Evolutionary conservation across 1,140 invertebrate species (phyloP), one percentile per base, ranked within the genome.

Genomic region (Microplitis mediator): DNA sequence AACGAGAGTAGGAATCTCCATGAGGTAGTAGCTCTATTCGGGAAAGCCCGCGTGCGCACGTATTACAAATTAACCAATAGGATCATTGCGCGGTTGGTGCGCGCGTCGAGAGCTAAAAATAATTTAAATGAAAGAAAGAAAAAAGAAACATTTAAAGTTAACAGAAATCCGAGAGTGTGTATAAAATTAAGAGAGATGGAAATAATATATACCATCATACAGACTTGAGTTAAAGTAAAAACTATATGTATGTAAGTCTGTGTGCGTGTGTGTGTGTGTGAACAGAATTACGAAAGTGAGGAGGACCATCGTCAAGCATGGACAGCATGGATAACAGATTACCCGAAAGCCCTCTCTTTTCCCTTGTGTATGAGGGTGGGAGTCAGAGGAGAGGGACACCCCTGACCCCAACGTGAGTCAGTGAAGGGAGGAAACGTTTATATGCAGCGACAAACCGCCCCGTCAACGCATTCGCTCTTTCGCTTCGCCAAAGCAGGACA

Each of bases 371-470:
- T 71, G 50, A 23, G 39, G 14, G 78, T 77, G 79, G 75, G 74
- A 66, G 71, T 16, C 16, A n/a, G 52, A 62, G 78, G 78, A 83
- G 83, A 83, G 84, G 86, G 84, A 83, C 85, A 87, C 85, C 85
- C 84, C 84, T 85, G 84, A 87, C 85, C 85, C 82, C 80, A 80
- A 76, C 78, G 70, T 68, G 71, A 78, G 77, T 76, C 80, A 79
- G 86, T 87, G 86, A 87, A 87, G 86, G 86, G 86, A 87, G 85
- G 85, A 80, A 85, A 85, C 85, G 85, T 86, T 87, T 87, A 87
- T 86, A 87, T 84, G 84, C 84, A 75, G 77, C 80, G 74, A 75
- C 82, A 82, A 86, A 82, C 81, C 82, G 86, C 85, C 85, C 86
- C 76, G 81, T 81, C 76, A 80, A 79, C 85, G 83, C 86, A 87